A percentile compares a stretch with the other conserved stretches of the same genome.
These are phyloP conservation scores for Neodon shergylaensis DNA, from an alignment of 2,113 vertebrate species.

Conservation along the genomic window DNA sequence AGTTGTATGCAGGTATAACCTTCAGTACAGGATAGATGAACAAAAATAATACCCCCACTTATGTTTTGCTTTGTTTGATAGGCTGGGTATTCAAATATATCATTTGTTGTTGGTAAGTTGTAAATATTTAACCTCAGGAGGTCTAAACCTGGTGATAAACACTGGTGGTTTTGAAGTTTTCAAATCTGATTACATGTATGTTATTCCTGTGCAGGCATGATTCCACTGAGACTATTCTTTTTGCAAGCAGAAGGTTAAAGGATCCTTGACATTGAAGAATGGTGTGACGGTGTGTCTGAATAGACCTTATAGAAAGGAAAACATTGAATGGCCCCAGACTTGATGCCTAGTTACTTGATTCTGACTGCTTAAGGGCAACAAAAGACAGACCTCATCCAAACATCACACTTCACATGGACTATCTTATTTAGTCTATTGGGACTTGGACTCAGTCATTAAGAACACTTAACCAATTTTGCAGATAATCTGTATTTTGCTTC, in stretches of 20 bases:
- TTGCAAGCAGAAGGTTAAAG: not conserved
- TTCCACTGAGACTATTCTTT: slow-evolving; percentile 27
- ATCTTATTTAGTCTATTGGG: not conserved
- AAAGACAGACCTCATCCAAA: not conserved
- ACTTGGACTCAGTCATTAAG: not conserved
- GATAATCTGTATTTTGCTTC: not conserved
- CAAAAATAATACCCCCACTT: not conserved
- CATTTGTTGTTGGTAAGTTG: slow-evolving; percentile 20
- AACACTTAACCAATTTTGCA: no score
- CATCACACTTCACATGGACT: not conserved
- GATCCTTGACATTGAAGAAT: not conserved
- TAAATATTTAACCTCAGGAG: slow-evolving; percentile 3
- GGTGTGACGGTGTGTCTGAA: not conserved
- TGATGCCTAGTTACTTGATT: not conserved
- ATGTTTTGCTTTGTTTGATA: not conserved
- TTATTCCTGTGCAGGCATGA: not conserved
- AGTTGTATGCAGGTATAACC: not conserved
- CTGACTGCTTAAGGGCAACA: not conserved
- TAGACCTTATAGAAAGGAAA: not conserved
- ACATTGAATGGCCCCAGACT: not conserved
- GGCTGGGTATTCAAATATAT: slow-evolving; percentile 11
- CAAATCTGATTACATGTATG: not conserved
- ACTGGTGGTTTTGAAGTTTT: not conserved
- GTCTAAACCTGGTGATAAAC: slow-evolving; percentile 44
- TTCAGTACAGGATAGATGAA: not conserved